Conservation (phyloP, 2,797 vertebrate species). For the Myotis pilosus region DNA sequence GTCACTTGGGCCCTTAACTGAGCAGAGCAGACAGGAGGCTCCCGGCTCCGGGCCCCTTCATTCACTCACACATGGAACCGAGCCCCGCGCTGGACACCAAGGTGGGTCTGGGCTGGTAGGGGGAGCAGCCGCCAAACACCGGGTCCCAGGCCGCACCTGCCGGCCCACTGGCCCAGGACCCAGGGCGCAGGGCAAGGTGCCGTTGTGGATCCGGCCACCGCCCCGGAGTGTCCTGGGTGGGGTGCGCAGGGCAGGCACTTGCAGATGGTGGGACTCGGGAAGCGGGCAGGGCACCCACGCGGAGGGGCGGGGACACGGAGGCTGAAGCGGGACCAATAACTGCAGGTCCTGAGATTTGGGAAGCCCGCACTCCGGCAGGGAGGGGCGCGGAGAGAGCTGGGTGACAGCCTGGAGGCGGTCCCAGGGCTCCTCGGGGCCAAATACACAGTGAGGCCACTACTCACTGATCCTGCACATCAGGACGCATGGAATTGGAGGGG, state of each 20-base stretch:
- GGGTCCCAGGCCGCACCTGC: too few species aligned
- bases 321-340: background rate
- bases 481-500: background rate
- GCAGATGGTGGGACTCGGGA: background rate
- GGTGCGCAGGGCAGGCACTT: rapidly evolving
- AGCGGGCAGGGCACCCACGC: too few species aligned
- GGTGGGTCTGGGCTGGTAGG: rapidly evolving
- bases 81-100: too few species aligned
- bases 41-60: background rate
- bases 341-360: background rate
- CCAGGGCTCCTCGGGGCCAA: background rate
- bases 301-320: background rate
- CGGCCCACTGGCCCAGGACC: background rate
- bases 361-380: background rate
- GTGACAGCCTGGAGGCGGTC: background rate
- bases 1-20: background rate
- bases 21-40: background rate
- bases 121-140: background rate
- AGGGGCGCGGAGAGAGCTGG: rapidly evolving
- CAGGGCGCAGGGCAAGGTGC: rapidly evolving
- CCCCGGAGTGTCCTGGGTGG: background rate
- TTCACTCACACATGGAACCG: background rate
- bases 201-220: rapidly evolving
- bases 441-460: background rate
- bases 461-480: background rate